These are phyloP conservation scores for Leucoma salicis DNA, from an alignment of 2,888 invertebrate species.

Conservation along the genomic window DNA sequence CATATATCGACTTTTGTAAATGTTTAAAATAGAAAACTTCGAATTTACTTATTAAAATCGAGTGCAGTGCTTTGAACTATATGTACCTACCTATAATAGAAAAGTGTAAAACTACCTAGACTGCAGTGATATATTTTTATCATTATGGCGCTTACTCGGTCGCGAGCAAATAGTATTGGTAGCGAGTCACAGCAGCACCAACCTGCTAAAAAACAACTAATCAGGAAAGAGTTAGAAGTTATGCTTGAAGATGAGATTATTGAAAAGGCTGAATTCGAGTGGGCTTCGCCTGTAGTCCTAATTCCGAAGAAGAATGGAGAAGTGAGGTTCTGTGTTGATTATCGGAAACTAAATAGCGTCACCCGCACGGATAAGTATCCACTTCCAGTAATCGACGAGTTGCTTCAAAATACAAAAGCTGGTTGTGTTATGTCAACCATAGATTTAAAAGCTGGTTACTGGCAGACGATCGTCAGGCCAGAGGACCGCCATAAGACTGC, in stretches of 20 bases:
- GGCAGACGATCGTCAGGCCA: constrained; percentile 20
- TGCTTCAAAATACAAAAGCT: constrained; percentile 28
- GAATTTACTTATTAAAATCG: no score
- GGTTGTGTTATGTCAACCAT: constrained; percentile 24
- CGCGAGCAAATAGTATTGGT: no score
- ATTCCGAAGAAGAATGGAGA: constrained; percentile 23
- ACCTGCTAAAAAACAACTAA: constrained; percentile 25
- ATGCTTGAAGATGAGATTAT: constrained; percentile 33
- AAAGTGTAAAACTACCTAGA: no score
- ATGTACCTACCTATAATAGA: no score
- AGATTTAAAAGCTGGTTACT: constrained; percentile 29
- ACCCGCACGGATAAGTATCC: background rate
- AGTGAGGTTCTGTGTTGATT: constrained; percentile 36
- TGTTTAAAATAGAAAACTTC: no score
- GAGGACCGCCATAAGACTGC: background rate
- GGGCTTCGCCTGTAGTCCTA: constrained; percentile 15
- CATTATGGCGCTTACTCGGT: no score
- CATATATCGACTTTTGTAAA: no score
- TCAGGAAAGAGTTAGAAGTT: constrained; percentile 34
- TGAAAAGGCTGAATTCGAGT: constrained; percentile 28
- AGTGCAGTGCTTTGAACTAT: no score
- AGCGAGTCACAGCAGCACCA: constrained; percentile 44
- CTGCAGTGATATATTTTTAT: no score
- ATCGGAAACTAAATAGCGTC: constrained; percentile 37
- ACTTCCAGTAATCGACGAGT: constrained; percentile 24